Base-by-base conservation (phyloP, 2,888 invertebrate genomes). In the Clanis bilineata region DNA sequence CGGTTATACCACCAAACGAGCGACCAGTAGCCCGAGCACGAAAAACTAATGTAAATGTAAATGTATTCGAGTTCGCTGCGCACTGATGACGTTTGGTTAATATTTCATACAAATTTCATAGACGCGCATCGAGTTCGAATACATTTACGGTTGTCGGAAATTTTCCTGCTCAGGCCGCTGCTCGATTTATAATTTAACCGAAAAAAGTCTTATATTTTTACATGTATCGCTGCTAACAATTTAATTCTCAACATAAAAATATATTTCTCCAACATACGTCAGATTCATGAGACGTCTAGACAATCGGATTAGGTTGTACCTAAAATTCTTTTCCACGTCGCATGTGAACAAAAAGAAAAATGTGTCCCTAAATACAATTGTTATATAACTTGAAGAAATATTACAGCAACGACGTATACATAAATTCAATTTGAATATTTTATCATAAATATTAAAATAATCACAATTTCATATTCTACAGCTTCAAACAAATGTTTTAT, bases 231-330 rank as follows among this genome's bases (percentile, higher is more conserved):
- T 51, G 32, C 51, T 32, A 18, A 51, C 45, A 51, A 28, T 28
- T 32, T 51, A 28, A 28, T 51, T 28, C 18, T 15, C 28, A 18
- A 4, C 28, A 18, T 28, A 32, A 51, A 15, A 18, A 18, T 18
- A 32, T 32, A 9, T 32, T 1, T 44, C 0, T 3, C 9, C 10
- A 9, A 10, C 15, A 1, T 51, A 32, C 28, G 7, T 18, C 51
- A 51, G 32, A 51, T 51, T 51, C 18, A 28, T 32, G 51, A 18
- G 18, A 32, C 18, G 18, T 51, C 51, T 15, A 51, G 51, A 51
- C 28, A 51, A 51, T 51, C 18, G 28, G 3, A 51, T 51, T 51
- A 51, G 18, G 18, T 3, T 10, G 15, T 51, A 28, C 28, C 47
- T 51, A 28, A 28, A 51, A 51, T 18, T 51, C 18, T 18, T n/a